Evolutionary conservation across 2,113 vertebrate species (phyloP).

Genomic region (Charina bottae): DNA sequence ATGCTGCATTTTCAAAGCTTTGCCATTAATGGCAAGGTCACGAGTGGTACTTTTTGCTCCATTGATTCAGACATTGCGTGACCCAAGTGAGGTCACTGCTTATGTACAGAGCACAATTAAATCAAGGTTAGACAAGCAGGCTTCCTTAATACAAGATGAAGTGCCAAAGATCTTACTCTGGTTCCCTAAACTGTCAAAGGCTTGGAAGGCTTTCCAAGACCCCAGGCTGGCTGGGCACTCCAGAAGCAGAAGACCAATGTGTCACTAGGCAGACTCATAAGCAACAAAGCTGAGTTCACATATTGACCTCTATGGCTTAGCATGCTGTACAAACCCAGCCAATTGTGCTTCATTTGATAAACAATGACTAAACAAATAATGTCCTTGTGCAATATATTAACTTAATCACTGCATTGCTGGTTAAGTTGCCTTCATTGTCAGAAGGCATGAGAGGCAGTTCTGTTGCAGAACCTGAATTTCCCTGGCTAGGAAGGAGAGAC

Average conservation of each 20-base stretch:
- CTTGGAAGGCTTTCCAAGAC: constrained; percentile 23
- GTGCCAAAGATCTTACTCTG: constrained; percentile 50
- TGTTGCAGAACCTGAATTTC: not conserved
- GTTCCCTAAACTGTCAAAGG: constrained; percentile 22
- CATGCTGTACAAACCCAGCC: not conserved
- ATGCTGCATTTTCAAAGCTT: constrained; percentile 47
- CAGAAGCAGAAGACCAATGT: not conserved
- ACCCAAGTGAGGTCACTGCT: constrained; percentile 68
- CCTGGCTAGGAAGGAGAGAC: not conserved
- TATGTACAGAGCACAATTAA: constrained; percentile 68
- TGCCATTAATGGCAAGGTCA: constrained; percentile 71
- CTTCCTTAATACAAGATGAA: constrained; percentile 61
- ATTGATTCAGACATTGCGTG: constrained; percentile 66
- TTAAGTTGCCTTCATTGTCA: not conserved
- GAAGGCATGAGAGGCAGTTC: not conserved
- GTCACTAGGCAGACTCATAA: not conserved
- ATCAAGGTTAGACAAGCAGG: constrained; percentile 71
- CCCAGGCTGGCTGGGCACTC: not conserved
- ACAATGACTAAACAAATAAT: not conserved
- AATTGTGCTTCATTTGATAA: not conserved
- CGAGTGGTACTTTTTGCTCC: constrained; percentile 65
- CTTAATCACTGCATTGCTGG: not conserved
- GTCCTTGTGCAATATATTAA: not conserved
- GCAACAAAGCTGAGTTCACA: not conserved
- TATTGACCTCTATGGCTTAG: not conserved